Base-by-base conservation (phyloP, 2,797 vertebrate species). In the Selene dorsalis region DNA sequence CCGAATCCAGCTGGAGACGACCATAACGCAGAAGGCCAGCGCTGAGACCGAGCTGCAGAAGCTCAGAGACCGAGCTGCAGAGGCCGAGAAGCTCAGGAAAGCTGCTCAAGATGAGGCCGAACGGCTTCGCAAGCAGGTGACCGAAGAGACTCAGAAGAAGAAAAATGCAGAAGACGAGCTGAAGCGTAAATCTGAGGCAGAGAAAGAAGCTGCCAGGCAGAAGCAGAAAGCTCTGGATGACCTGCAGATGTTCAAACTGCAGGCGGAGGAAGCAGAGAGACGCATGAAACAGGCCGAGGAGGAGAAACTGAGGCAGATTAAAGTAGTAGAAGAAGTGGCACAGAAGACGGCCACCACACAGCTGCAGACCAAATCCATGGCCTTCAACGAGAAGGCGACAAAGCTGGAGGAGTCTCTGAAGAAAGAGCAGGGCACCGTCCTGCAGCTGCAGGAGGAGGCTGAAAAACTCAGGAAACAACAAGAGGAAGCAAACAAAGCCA, bases 101-200 rank as follows among this genome's bases (percentile, higher is more conserved):
- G 87, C 93, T 20, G 96, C 96, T 0, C 97, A 99, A 90, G 97
- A 99, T 1, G 98, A 99, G 80, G 97, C 98, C 0, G 97, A 99
- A 63, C 96, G 97, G 56, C 91, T 99, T 64, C 96, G 96, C 41
- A 94, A 93, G 69, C 98, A 99, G 89, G 97, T 98, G 38, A 91
- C 95, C 0, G 98, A 99, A 0, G 98, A 99, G 93, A 93, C 94
- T 4, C 97, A 97, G 92, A 98, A 96, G 73, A 99, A 99, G 89
- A 95, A 95, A 4, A 95, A 96, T 26, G 98, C 98, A 0, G 97
- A 99, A 86, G 96, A 97, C 0, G 96, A 99, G 91, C 95, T 99
- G 74, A 94, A 96, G 74, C 93, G 92, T 61, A 98, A 96, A 70
- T 95, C 96, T 12, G 94, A 97, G 71, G 96, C 97, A 0, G 98